phyloP scores from a whole-genome alignment of 2,888 invertebrate genomes.

The Dasypolia templi region DNA sequence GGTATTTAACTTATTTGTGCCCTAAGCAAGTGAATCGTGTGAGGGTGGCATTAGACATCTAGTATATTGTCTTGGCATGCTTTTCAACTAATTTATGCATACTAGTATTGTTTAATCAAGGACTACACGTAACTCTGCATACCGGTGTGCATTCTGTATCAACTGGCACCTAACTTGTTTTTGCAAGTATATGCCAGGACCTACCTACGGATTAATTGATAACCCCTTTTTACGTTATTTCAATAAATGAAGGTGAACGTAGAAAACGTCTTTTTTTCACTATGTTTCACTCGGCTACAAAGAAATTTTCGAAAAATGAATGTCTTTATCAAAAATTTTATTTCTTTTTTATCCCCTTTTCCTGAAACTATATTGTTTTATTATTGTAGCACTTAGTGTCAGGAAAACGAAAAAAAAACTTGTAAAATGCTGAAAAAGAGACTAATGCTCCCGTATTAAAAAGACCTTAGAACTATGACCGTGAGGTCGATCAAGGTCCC shows the following conservation, averaged over 20 bases:
- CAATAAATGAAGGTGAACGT: not conserved
- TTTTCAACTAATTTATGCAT: constrained; percentile 15
- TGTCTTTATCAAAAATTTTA: too few relatives aligned
- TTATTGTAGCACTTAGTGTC: not conserved
- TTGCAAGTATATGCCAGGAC: too few relatives aligned
- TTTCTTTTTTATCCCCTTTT: not conserved
- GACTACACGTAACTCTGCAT: constrained; percentile 13
- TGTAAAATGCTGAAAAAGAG: too few relatives aligned
- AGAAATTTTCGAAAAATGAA: not conserved
- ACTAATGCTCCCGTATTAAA: not conserved
- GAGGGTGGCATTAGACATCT: constrained; percentile 5
- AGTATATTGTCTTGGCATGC: not conserved
- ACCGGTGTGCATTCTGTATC: not conserved
- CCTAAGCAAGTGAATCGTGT: not conserved
- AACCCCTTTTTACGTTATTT: not conserved
- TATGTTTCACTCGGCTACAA: not conserved
- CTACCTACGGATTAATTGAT: too few relatives aligned
- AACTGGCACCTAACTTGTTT: not conserved
- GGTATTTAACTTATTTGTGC: not conserved
- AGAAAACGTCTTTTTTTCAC: not conserved
- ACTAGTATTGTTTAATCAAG: constrained; percentile 37
- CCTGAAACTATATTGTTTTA: not conserved
- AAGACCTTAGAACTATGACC: constrained; percentile 8
- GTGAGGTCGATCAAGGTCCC: constrained; percentile 3
- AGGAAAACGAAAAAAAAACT: not conserved